phyloP scores from a whole-genome alignment of 2,113 vertebrate species.

The Nymphicus hollandicus region DNA sequence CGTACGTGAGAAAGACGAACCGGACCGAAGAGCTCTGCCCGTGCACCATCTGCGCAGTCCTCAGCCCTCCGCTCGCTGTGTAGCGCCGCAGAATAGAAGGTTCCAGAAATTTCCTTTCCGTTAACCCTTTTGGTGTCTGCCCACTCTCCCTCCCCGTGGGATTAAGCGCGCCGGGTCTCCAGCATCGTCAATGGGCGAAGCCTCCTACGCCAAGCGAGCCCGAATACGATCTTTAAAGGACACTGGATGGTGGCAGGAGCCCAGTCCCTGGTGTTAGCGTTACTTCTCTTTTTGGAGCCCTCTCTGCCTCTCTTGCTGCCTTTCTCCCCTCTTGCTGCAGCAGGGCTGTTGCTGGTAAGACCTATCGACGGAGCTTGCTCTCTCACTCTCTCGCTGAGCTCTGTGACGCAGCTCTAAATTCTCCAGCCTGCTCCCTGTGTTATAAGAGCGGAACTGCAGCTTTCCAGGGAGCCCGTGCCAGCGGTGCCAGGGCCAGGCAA shows the following conservation, averaged over 20 bases:
- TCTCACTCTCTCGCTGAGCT: slow-evolving; percentile 72
- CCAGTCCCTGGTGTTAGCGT: slow-evolving; percentile 69
- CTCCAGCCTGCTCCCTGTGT: slow-evolving; percentile 89
- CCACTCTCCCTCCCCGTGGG: slow-evolving; percentile 63
- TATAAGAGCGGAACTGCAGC: slow-evolving; percentile 84
- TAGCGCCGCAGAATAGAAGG: slow-evolving; percentile 79
- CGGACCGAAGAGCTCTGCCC: slow-evolving; percentile 66
- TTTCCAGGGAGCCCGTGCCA: slow-evolving; percentile 81
- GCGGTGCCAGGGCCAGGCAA: slow-evolving; percentile 79
- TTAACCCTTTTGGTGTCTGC: slow-evolving; percentile 79
- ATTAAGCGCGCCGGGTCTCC: slow-evolving; percentile 78
- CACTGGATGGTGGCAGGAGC: slow-evolving; percentile 45
- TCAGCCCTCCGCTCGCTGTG: slow-evolving; percentile 64
- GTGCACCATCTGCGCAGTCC: slow-evolving; percentile 71
- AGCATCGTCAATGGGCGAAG: slow-evolving; percentile 79
- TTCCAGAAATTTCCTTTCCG: slow-evolving; percentile 83
- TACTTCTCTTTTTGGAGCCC: slow-evolving; percentile 70
- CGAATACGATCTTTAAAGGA: not conserved
- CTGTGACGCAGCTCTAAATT: slow-evolving; percentile 99
- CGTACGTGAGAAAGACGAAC: slow-evolving; percentile 73
- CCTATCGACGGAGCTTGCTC: slow-evolving; percentile 81
- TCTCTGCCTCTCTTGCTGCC: slow-evolving; percentile 72
- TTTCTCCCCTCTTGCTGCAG: slow-evolving; percentile 82
- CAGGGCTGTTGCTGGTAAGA: slow-evolving; percentile 86
- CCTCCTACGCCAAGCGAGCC: slow-evolving; percentile 45